A percentile compares a stretch with the other conserved stretches of the same genome.
These are phyloP conservation scores for Erpobdella octoculata DNA, from an alignment of 2,888 invertebrate species.

Conservation along the genomic window DNA sequence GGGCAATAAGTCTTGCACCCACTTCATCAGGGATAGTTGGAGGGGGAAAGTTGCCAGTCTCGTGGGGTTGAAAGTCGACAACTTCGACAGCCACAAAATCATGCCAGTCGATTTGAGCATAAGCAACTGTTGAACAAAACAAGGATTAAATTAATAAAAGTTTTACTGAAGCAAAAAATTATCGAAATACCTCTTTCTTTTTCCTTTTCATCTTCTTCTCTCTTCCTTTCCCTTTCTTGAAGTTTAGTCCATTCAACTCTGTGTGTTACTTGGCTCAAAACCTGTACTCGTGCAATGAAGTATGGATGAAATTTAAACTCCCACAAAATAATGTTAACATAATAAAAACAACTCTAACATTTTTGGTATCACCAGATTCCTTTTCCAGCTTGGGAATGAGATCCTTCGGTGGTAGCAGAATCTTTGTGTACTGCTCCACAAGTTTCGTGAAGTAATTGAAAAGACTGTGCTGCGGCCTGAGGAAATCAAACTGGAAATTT, in stretches of 20 bases:
- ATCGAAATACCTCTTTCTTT: constrained; percentile 67
- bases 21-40: constrained; percentile 95
- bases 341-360: too few species aligned
- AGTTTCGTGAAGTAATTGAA: constrained; percentile 97
- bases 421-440: constrained; percentile 93
- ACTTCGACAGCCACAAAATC: constrained; percentile 99
- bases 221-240: constrained; percentile 81
- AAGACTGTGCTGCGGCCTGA: constrained; percentile 92
- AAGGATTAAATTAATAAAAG: neutral
- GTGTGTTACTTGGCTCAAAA: constrained; percentile 79
- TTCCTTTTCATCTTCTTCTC: constrained; percentile 89
- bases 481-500: constrained; percentile 96
- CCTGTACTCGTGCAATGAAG: constrained; percentile 35
- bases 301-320: neutral
- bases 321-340: neutral
- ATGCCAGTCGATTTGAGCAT: constrained; percentile 99
- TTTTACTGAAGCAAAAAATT: neutral
- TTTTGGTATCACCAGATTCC: constrained; percentile 59
- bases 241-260: constrained; percentile 93
- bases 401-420: constrained; percentile 88
- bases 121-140: constrained; percentile 55
- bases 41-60: constrained; percentile 82
- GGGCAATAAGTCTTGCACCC: constrained; percentile 83
- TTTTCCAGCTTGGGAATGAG: constrained; percentile 65
- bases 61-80: constrained; percentile 93